Base-by-base conservation (phyloP, 1,140 invertebrate species). In the Pomacea maculata region DNA sequence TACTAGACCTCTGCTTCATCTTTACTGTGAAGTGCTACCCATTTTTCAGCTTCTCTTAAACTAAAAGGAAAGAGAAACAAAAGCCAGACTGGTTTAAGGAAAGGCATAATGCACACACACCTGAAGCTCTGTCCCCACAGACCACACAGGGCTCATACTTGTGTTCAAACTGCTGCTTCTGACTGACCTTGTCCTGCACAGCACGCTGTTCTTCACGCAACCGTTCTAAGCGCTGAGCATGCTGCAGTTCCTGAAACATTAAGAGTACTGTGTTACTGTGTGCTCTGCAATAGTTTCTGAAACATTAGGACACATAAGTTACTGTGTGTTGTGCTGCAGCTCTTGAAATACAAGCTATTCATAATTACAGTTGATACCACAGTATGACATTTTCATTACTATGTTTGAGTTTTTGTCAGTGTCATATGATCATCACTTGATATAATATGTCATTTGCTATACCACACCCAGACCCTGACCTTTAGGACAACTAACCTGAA, bases 81-180 rank as follows among this genome's bases (percentile, higher is more conserved):
- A 61, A 14, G 4, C 57, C 57, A 61, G 57, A 14, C 57, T 17
- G 57, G 12, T 45, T 10, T 45, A 45, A 45, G 6, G 34, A 45
- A 45, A 45, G 34, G 34, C 34, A 45, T 45, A 45, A 29, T 21
- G 45, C 17, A 29, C 19, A 64, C 71, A 57, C 70, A 89, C 87
- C 81, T 80, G 84, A 86, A 57, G 85, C 84, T 74, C 96, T 93
- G 90, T 98, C 97, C 0, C 97, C 97, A 92, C 97, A 98, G 5
- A 99, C 97, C 70, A 98, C 95, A 90, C 97, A 98, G 54, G 97
- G 93, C 90, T 98, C 97, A 83, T 96, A 91, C 77, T 89, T 89
- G 70, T 88, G 82, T 55, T 89, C 88, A 86, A 88, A 87, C 64
- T 86, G 85, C 55, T 86, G 84, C 74, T 89, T 89, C 79, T 87